Evolutionary conservation across 2,113 vertebrate genomes (phyloP).

Genomic region (Caretta caretta): DNA sequence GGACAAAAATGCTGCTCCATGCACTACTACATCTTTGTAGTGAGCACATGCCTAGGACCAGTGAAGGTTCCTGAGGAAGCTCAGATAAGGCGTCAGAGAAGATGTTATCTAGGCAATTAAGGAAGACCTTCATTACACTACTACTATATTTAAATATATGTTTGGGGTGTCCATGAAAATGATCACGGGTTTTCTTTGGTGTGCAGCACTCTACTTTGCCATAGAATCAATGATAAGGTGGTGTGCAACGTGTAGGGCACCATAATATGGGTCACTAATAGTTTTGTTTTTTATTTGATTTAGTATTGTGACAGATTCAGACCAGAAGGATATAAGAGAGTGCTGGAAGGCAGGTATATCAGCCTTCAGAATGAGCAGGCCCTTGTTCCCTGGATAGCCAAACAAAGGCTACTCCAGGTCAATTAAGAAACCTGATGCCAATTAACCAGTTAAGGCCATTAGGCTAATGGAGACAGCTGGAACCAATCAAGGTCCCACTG

Average conservation of each 20-base stretch:
- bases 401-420: too few species aligned
- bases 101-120: neutral
- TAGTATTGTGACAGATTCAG: neutral
- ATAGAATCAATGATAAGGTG: neutral
- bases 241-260: neutral
- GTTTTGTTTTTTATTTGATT: neutral
- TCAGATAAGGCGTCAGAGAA: neutral
- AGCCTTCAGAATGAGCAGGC: too few species aligned
- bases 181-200: neutral
- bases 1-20: neutral
- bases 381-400: too few species aligned
- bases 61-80: neutral
- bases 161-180: neutral
- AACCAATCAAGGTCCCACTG: too few species aligned
- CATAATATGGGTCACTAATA: neutral
- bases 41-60: neutral
- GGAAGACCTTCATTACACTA: neutral
- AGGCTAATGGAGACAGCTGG: too few species aligned
- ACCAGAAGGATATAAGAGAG: too few species aligned
- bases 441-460: too few species aligned
- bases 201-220: neutral
- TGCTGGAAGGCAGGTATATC: too few species aligned
- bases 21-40: neutral
- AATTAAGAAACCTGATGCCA: too few species aligned
- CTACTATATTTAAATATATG: neutral